Conservation (phyloP, 2,888 invertebrate genomes). For the Conomelus anceps region DNA sequence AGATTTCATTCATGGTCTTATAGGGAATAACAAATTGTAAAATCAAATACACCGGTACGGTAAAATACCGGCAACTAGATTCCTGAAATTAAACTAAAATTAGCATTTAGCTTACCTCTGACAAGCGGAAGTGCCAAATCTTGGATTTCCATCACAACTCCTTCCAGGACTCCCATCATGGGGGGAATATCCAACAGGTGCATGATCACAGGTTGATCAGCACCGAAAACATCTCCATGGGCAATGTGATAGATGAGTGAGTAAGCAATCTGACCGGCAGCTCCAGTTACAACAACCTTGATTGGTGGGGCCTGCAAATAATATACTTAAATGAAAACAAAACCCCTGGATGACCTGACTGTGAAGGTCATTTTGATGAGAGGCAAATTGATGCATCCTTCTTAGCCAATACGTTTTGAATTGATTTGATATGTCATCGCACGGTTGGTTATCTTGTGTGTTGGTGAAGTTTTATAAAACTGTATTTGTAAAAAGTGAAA, state of each 20-base stretch:
- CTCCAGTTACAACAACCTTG: constrained; percentile 93
- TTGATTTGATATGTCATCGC: constrained; percentile 24
- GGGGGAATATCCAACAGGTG: constrained; percentile 91
- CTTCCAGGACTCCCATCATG: constrained; percentile 94
- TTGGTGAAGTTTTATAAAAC: constrained; percentile 4
- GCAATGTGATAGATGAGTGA: constrained; percentile 90
- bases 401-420: constrained; percentile 24
- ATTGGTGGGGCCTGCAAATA: constrained; percentile 69
- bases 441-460: constrained; percentile 1
- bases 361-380: constrained; percentile 27
- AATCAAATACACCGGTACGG: too few relatives aligned
- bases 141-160: constrained; percentile 94
- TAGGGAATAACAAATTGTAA: too few relatives aligned
- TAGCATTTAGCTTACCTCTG: constrained; percentile 45
- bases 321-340: constrained; percentile 16
- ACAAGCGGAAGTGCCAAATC: constrained; percentile 93
- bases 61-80: neutral
- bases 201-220: constrained; percentile 75
- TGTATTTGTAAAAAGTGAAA: neutral
- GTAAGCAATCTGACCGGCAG: constrained; percentile 98
- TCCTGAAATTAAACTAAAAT: neutral
- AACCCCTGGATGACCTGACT: constrained; percentile 15
- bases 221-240: constrained; percentile 92
- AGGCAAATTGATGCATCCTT: constrained; percentile 25
- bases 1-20: too few relatives aligned